Evolutionary conservation across 30 jellyfish, hydroid and myxozoan genomes (phyloP), one percentile per base, ranked within the genome.

Genomic region (Aurelia sp.): DNA sequence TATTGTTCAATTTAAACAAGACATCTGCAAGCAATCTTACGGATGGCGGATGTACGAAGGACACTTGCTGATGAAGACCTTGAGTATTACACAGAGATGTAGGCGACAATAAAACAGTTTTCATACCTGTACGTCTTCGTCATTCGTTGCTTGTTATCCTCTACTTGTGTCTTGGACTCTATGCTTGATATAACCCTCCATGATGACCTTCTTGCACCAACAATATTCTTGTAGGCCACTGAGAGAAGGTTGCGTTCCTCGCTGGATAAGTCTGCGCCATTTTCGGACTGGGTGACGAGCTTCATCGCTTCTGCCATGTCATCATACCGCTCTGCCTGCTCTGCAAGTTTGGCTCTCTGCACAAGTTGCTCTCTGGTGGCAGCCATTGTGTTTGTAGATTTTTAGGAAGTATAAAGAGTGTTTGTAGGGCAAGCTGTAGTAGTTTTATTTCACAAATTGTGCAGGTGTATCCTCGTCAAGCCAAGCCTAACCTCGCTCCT

Each of bases 321-420:
- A 81, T 96, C 99, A 64, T 96, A 96, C 73, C 99, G 96, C 60
- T 95, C 99, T 4, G 99, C 99, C 73, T 95, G 99, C 78, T 95
- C 99, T 38, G 99, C 98, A 17, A 95, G 88, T 70, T 90, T 89
- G 24, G 99, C 98, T 60, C 88, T 90, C 71, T 84, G 90, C 63
- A 89, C 96, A 52, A 87, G 97, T 61, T 64, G 76, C 17, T 74
- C 89, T 79, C 91, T 88, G 76, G 41, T 80, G 24, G 74, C 95
- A 78, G 93, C 85, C 97, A 81, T 92, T 50, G 88, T 55, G 35
- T 12, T 22, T 18, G 62, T 13, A 24, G 88, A 58, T 77, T 19
- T 22, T 58, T 60, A 71, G 84, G 78, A 27, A 75, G 74, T 75
- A 38, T 75, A 75, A 22, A 60, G 31, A 24, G 17, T 72, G 59